Evolutionary conservation across 1,140 invertebrate species (phyloP), one percentile per base, ranked within the genome.

Genomic region (Calliopsis andreniformis): DNA sequence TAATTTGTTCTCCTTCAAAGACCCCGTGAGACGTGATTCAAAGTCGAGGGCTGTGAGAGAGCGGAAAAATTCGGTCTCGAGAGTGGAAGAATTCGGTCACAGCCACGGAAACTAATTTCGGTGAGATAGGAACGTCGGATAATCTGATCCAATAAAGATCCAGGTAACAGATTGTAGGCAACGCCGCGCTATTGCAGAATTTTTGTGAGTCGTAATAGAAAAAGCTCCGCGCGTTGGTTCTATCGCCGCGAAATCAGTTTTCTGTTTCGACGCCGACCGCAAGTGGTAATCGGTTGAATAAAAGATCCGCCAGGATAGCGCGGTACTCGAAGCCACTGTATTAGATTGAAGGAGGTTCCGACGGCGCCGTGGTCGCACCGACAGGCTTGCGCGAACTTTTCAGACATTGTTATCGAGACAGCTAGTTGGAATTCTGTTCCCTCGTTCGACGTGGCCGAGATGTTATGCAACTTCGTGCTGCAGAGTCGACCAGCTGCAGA

Each of bases 361-460:
- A 43, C 43, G n/a, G 14, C 43, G 23, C 39, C 35, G 35, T 10
- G 35, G 4, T 3, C 35, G 35, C 35, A 39, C n/a, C 32, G 59
- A 20, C 35, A n/a, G 25, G 28, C 39, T 56, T 56, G 35, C 39
- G 58, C 32, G 6, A 64, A 79, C 42, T 79, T 78, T 78, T 78
- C 73, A 47, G 32, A 45, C 25, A 56, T 84, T 79, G 79, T 85
- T 80, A 77, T 84, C 63, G 42, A 68, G 79, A 75, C 23, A 53
- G 42, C 49, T 82, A 77, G 53, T 82, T 82, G 64, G 18, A 53
- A 81, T 82, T 83, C 68, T 56, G 76, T 73, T 68, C 25, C 12
- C 56, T 35, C 28, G n/a, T 23, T 55, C 42, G 43, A 39, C 23
- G 25, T 42, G 53, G 32, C 39, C 25, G 42, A 18, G 18, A 35